phyloP scores from a whole-genome alignment of 2,888 invertebrate species.

The Leptinotarsa juncta region DNA sequence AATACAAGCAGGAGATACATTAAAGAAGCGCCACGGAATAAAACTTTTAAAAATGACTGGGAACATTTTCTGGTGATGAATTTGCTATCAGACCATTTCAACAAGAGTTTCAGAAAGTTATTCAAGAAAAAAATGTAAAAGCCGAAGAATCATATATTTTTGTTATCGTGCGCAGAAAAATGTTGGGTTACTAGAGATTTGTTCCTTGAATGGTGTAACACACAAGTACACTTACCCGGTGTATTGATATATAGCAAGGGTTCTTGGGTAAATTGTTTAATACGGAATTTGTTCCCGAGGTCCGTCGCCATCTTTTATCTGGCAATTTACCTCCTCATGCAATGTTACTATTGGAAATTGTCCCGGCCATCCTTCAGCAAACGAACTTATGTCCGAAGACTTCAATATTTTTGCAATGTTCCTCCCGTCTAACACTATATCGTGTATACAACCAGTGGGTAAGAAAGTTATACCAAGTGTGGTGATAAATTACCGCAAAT shows the following conservation, averaged over 20 bases:
- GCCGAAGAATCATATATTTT: not conserved
- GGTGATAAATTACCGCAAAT: not conserved
- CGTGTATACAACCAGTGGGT: too few relatives aligned
- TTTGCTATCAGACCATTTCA: constrained; percentile 49
- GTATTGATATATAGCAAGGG: too few relatives aligned
- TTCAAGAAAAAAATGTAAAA: constrained; percentile 32
- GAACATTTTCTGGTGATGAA: constrained; percentile 31
- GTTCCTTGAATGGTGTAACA: constrained; percentile 33
- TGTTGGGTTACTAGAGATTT: too few relatives aligned
- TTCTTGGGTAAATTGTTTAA: not conserved
- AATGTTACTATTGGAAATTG: constrained; percentile 23
- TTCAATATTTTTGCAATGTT: constrained; percentile 21
- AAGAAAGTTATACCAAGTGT: not conserved
- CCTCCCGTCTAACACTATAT: constrained; percentile 15
- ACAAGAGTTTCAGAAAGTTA: constrained; percentile 37
- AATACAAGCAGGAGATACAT: constrained; percentile 38
- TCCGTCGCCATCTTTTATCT: not conserved
- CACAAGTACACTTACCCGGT: too few relatives aligned
- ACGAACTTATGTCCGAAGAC: constrained; percentile 9
- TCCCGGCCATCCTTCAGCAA: too few relatives aligned
- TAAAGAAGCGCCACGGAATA: constrained; percentile 40
- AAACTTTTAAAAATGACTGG: constrained; percentile 34
- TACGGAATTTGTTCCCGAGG: constrained; percentile 33
- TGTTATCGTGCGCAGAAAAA: too few relatives aligned
- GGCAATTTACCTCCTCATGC: constrained; percentile 14